phyloP scores from a whole-genome alignment of 2,797 vertebrate genomes.

The Bucorvus abyssinicus region DNA sequence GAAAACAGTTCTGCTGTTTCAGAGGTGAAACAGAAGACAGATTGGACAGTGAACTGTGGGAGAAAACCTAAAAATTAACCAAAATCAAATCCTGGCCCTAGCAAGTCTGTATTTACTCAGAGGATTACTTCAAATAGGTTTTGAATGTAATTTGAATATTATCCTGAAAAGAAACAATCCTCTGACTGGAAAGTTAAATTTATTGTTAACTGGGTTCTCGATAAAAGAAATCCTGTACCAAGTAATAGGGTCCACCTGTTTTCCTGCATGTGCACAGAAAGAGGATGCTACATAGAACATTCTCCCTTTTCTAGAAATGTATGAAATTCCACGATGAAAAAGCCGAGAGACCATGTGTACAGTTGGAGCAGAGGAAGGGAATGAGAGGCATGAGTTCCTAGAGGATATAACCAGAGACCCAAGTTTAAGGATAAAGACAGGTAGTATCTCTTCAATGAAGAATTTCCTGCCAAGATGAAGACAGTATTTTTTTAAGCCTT shows the following conservation, averaged over 20 bases:
- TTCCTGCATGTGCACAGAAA: not conserved
- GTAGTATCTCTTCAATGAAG: not conserved
- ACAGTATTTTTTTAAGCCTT: not conserved
- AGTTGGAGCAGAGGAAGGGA: not conserved
- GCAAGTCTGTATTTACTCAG: not conserved
- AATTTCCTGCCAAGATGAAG: not conserved
- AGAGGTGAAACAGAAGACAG: not conserved
- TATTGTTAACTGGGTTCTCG: not conserved
- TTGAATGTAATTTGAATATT: not conserved
- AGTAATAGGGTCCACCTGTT: not conserved
- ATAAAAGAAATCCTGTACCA: not conserved
- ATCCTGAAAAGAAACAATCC: not conserved
- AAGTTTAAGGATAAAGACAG: not conserved
- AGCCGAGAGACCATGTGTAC: not conserved
- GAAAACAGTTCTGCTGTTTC: not conserved
- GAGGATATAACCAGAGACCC: not conserved
- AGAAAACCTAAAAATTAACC: not conserved
- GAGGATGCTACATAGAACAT: not conserved
- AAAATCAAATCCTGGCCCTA: not conserved
- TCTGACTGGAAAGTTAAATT: not conserved
- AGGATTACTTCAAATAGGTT: not conserved
- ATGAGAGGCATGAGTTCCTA: not conserved
- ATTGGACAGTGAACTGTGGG: not conserved
- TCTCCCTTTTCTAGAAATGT: not conserved
- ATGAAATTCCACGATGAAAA: not conserved